Percentiles rank a stretch among this genome's conserved stretches.
Evolutionary conservation across 1,140 invertebrate genomes (phyloP).

Genomic region (Apis florea): DNA sequence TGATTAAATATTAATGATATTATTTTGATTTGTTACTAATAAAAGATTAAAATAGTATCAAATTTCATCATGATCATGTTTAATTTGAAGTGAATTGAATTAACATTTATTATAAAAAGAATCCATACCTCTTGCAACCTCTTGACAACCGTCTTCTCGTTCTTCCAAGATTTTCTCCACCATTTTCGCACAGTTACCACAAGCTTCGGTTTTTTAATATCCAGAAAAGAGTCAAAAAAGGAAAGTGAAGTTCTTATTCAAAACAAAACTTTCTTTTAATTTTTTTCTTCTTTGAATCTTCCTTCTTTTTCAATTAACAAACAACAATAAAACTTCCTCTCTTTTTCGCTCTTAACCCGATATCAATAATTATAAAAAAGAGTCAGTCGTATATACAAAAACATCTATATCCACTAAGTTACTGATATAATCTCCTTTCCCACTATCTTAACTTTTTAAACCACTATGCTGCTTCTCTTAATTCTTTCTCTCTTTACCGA

Average conservation of each 20-base stretch:
- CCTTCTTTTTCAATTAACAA: conserved; percentile 36
- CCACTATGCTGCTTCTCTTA: not conserved
- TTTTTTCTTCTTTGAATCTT: not conserved
- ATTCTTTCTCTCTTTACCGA: conserved; percentile 29
- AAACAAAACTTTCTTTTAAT: conserved; percentile 15
- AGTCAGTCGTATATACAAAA: conserved; percentile 81
- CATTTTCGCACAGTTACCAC: conserved; percentile 63
- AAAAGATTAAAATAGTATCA: too few relatives aligned
- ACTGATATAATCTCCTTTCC: conserved; percentile 69
- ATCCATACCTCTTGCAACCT: conserved; percentile 71
- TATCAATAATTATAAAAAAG: conserved; percentile 79
- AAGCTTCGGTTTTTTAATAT: not conserved
- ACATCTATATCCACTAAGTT: conserved; percentile 71
- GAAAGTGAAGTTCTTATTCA: conserved; percentile 9
- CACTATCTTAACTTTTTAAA: not conserved
- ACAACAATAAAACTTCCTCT: conserved; percentile 40
- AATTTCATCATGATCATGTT: not conserved
- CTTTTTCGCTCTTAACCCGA: conserved; percentile 34
- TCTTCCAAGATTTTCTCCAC: conserved; percentile 79
- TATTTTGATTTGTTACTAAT: not conserved
- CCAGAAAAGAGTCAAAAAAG: not conserved
- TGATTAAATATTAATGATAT: not conserved
- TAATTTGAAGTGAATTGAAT: not conserved
- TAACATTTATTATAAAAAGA: not conserved
- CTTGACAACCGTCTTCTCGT: conserved; percentile 71